phyloP scores from a whole-genome alignment of 92 coral and sea anemone genomes.

The Isaurus tuberculatus region DNA sequence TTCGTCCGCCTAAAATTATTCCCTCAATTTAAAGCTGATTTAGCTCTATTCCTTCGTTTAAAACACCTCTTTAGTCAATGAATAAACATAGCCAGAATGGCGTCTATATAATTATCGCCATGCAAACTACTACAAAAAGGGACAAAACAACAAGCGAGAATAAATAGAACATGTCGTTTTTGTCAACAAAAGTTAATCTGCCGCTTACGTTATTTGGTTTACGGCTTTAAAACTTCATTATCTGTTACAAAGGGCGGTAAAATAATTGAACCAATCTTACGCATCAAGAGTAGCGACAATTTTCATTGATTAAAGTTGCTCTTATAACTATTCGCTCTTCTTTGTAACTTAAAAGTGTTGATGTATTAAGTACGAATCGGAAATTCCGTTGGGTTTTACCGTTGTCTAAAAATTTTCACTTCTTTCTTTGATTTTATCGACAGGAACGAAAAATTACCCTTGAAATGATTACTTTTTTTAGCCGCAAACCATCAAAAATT shows the following conservation, averaged over 20 bases:
- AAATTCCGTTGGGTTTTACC: slow-evolving; percentile 34
- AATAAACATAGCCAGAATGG: slow-evolving; percentile 49
- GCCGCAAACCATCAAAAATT: neutral
- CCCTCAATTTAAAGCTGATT: slow-evolving; percentile 22
- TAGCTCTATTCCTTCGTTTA: slow-evolving; percentile 15
- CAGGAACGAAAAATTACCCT: neutral
- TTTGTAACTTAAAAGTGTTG: slow-evolving; percentile 1
- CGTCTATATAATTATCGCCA: slow-evolving; percentile 47
- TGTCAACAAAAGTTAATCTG: slow-evolving; percentile 22
- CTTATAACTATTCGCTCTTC: neutral
- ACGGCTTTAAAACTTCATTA: neutral
- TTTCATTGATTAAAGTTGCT: neutral
- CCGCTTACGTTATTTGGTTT: slow-evolving; percentile 27
- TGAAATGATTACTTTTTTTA: neutral
- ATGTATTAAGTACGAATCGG: slow-evolving; percentile 22
- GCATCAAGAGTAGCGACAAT: neutral
- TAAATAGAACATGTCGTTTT: slow-evolving; percentile 47
- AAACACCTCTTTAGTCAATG: slow-evolving; percentile 46
- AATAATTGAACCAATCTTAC: slow-evolving; percentile 5
- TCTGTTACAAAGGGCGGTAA: neutral
- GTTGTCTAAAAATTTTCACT: neutral
- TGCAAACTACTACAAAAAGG: slow-evolving; percentile 36
- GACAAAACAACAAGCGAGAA: slow-evolving; percentile 32
- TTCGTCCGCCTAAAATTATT: slow-evolving; percentile 1
- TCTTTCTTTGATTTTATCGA: neutral